Conservation (phyloP, 1,140 invertebrate species). For the Tribolium castaneum region DNA sequence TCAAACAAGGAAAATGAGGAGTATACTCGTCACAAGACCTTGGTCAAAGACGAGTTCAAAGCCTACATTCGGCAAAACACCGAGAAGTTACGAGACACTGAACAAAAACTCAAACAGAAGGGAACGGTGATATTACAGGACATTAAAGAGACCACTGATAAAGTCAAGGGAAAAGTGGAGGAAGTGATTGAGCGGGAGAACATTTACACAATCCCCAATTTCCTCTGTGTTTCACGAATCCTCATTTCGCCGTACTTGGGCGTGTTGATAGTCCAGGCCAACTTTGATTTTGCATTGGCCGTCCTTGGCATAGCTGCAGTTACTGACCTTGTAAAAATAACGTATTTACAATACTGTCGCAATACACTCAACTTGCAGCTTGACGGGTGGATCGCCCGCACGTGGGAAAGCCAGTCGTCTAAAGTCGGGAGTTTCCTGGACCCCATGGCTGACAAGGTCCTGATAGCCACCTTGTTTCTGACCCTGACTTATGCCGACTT, state of each 20-base stretch:
- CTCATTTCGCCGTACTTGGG: constrained; percentile 86
- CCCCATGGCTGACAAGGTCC: constrained; percentile 96
- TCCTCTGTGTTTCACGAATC: constrained; percentile 87
- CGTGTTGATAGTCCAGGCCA: constrained; percentile 79
- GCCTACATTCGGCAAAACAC: constrained; percentile 68
- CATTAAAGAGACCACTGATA: constrained; percentile 73
- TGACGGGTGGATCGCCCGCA: constrained; percentile 96
- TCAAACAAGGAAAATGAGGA: constrained; percentile 38
- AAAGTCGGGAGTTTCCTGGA: constrained; percentile 96
- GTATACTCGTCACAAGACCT: not conserved
- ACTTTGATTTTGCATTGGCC: constrained; percentile 79
- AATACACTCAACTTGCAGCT: constrained; percentile 71
- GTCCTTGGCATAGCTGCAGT: constrained; percentile 82
- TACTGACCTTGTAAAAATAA: constrained; percentile 80
- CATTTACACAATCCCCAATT: constrained; percentile 93
- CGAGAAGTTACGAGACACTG: constrained; percentile 68
- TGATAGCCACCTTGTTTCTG: constrained; percentile 90
- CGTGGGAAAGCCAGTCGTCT: constrained; percentile 89
- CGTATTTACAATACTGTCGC: not conserved
- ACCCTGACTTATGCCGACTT: constrained; percentile 86
- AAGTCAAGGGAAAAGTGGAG: constrained; percentile 72
- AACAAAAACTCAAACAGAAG: constrained; percentile 68
- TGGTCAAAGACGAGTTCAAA: constrained; percentile 57
- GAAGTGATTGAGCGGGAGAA: constrained; percentile 86
- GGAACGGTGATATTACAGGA: constrained; percentile 73